phyloP scores from a whole-genome alignment of 2,797 vertebrate species.

The Lacerta agilis region DNA sequence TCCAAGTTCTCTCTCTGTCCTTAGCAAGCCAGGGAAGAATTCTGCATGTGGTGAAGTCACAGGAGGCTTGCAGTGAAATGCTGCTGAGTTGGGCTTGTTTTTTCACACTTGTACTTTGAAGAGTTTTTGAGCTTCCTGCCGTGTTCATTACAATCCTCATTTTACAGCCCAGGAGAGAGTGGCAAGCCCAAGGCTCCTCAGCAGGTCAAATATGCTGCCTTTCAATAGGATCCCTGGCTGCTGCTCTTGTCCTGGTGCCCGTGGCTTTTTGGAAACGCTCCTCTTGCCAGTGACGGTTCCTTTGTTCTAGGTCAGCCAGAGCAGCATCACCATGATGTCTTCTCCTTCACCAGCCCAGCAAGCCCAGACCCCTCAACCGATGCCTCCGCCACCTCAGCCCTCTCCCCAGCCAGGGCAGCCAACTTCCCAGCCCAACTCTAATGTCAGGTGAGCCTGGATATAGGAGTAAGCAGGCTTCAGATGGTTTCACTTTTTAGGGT shows the following conservation, averaged over 20 bases:
- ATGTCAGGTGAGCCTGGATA: conserved; percentile 79
- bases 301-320: conserved; percentile 82
- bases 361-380: conserved; percentile 88
- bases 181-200: no score
- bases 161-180: no score
- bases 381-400: conserved; percentile 93
- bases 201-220: conserved; percentile 5
- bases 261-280: conserved; percentile 49
- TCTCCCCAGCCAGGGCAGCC: conserved; percentile 91
- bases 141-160: neutral
- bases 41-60: neutral
- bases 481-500: neutral
- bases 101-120: neutral
- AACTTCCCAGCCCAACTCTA: conserved; percentile 92
- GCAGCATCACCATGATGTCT: conserved; percentile 87
- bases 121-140: neutral
- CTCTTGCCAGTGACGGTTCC: neutral
- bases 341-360: conserved; percentile 92
- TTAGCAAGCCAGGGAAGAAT: neutral
- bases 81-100: neutral
- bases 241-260: neutral
- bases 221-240: neutral
- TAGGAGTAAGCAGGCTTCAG: neutral
- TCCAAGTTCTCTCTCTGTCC: neutral
- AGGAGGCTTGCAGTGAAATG: neutral